phyloP scores from a whole-genome alignment of 2,113 vertebrate species.

The Pterocles gutturalis region DNA sequence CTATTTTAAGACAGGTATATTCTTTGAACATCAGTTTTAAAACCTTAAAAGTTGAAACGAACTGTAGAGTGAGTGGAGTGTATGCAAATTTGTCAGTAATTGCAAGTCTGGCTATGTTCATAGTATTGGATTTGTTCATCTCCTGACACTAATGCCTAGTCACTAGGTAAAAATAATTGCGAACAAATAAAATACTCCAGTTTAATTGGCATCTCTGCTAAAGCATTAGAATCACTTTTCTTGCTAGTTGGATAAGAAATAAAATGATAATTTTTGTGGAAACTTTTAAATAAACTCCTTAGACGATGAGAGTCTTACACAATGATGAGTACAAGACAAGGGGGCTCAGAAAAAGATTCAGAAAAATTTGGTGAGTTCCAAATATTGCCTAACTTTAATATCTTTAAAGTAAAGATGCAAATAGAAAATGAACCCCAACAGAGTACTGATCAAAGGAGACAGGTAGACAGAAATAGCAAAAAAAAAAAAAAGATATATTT shows the following conservation, averaged over 20 bases:
- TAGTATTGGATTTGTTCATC: background rate
- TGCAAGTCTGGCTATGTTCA: background rate
- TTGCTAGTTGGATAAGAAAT: background rate
- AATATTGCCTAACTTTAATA: background rate
- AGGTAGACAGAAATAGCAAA: background rate
- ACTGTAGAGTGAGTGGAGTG: background rate
- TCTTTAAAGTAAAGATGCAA: background rate
- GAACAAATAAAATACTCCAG: background rate
- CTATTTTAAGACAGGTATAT: background rate
- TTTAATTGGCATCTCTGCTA: background rate
- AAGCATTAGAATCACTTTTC: background rate
- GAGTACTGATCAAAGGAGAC: background rate
- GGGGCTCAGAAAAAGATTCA: background rate
- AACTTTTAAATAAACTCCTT: background rate
- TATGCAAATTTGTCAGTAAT: background rate
- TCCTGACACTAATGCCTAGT: background rate
- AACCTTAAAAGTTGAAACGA: background rate
- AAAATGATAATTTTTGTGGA: no score
- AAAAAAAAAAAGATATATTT: background rate
- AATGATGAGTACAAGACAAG: background rate
- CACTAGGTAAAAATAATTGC: background rate
- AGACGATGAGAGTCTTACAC: background rate
- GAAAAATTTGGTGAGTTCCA: background rate
- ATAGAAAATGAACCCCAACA: background rate
- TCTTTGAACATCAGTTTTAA: background rate